These are phyloP conservation scores for Anthopleura xanthogrammica DNA, from an alignment of 92 coral and sea anemone genomes.

Conservation along the genomic window DNA sequence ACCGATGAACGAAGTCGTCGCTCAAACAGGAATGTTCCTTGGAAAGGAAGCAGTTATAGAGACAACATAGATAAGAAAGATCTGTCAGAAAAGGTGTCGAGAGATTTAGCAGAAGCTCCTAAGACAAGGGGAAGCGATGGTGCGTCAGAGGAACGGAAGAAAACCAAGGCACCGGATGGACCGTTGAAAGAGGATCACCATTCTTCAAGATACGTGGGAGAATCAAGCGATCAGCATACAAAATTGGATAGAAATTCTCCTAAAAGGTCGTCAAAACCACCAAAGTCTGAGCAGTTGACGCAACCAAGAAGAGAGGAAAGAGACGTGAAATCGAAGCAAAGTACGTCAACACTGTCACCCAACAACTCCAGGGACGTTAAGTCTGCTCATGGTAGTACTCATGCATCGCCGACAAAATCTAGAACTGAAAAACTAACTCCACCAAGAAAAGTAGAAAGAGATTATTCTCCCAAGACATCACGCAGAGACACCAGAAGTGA, in stretches of 20 bases:
- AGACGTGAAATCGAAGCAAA: neutral
- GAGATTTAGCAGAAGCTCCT: neutral
- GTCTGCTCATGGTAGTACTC: neutral
- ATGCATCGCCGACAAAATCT: neutral
- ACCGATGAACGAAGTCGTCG: neutral
- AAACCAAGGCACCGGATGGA: neutral
- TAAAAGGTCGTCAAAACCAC: neutral
- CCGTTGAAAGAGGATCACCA: neutral
- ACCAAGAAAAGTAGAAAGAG: neutral
- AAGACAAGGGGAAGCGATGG: neutral
- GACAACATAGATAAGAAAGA: neutral
- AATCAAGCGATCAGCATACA: neutral
- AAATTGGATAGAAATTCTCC: neutral
- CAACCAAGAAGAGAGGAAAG: slow-evolving; percentile 1
- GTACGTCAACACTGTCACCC: neutral
- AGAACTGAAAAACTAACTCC: neutral
- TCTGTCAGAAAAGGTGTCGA: neutral
- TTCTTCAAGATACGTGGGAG: neutral
- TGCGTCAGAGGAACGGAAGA: neutral
- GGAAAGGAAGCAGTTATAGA: neutral
- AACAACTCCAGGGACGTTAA: neutral
- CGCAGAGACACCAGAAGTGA: neutral
- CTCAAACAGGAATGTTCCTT: neutral
- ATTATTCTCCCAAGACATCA: neutral
- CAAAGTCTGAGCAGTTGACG: neutral